These are phyloP conservation scores for Venturia canescens DNA, from an alignment of 1,140 invertebrate genomes.

Conservation along the genomic window DNA sequence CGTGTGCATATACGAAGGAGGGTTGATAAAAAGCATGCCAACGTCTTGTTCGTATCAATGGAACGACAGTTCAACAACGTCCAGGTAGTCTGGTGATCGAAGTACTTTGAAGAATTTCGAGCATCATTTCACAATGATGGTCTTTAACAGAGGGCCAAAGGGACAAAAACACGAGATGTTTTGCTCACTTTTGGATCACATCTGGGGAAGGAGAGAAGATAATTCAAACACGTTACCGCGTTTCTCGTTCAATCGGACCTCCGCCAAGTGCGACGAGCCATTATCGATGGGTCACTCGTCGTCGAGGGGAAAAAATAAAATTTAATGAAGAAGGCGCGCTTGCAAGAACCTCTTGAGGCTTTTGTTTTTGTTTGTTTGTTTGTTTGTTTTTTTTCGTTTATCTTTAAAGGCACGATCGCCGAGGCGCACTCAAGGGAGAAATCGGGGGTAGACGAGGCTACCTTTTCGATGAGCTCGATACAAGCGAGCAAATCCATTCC, in stretches of 20 bases:
- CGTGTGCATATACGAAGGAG: background rate
- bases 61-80: background rate
- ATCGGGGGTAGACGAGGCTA: slow-evolving; percentile 74
- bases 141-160: background rate
- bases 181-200: background rate
- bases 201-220: background rate
- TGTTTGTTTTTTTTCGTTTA: background rate
- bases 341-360: slow-evolving; percentile 40
- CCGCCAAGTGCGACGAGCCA: background rate
- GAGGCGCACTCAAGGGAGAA: background rate
- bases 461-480: slow-evolving; percentile 98
- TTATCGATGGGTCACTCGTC: background rate
- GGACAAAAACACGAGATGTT: background rate
- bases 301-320: background rate
- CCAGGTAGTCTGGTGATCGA: background rate
- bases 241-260: background rate
- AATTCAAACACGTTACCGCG: slow-evolving; percentile 6
- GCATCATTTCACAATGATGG: background rate
- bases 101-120: background rate
- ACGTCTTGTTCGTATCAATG: background rate
- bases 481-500: slow-evolving; percentile 97
- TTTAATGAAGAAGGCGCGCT: slow-evolving; percentile 41
- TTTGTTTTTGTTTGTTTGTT: background rate
- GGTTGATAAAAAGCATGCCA: background rate
- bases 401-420: background rate